Conservation (phyloP, 2,797 vertebrate genomes). For the Brachyrhaphis roseni region DNA sequence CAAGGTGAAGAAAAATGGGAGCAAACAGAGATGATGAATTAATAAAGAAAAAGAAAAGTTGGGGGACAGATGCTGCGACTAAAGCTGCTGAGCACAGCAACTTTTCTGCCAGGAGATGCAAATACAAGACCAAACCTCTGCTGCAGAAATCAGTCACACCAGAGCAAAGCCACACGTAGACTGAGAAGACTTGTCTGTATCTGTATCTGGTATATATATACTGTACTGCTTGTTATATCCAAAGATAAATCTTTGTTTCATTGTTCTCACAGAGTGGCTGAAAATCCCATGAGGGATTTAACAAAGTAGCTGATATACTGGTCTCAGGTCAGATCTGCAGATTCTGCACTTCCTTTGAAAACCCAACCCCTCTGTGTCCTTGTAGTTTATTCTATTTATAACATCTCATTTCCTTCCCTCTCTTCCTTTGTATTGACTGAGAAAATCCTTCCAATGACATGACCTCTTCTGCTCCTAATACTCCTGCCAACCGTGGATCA, state of each 20-base stretch:
- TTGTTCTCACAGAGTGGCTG: constrained; percentile 39
- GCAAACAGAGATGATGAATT: constrained; percentile 24
- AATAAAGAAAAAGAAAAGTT: constrained; percentile 22
- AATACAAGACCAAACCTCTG: constrained; percentile 67
- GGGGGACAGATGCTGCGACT: constrained; percentile 45
- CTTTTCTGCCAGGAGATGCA: constrained; percentile 62
- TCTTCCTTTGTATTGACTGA: constrained; percentile 16
- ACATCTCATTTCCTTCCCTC: constrained; percentile 20
- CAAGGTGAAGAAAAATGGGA: constrained; percentile 18
- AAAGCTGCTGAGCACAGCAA: constrained; percentile 62
- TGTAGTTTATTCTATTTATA: constrained; percentile 20
- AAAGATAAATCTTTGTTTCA: constrained; percentile 11
- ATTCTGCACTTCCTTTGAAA: constrained; percentile 73
- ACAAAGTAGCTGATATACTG: constrained; percentile 38
- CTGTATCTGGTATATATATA: background rate
- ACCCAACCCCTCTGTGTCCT: constrained; percentile 44
- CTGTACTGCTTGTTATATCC: background rate
- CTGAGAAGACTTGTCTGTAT: background rate
- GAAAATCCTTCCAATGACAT: constrained; percentile 50
- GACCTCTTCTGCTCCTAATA: constrained; percentile 60
- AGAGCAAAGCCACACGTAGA: background rate
- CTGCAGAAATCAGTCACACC: constrained; percentile 61
- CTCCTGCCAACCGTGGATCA: constrained; percentile 53
- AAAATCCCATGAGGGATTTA: constrained; percentile 54
- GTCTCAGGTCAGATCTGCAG: constrained; percentile 65